Conservation (phyloP, 1,140 invertebrate genomes). For the Drosophila sp. region DNA sequence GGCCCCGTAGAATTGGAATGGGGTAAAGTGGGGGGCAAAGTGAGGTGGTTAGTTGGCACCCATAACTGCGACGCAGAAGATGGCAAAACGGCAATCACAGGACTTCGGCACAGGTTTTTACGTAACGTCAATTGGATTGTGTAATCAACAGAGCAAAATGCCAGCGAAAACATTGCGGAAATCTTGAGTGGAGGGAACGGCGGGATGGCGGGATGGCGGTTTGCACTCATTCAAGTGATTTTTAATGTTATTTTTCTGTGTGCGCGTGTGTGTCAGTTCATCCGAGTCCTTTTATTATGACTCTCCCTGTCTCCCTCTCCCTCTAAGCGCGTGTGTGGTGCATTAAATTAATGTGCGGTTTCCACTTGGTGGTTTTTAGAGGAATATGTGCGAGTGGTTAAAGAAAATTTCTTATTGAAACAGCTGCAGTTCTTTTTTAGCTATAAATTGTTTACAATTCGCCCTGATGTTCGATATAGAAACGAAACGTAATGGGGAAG, state of each 20-base stretch:
- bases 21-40: conserved; percentile 3
- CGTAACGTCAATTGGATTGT: conserved; percentile 72
- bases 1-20: conserved; percentile 28
- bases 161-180: not conserved
- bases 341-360: conserved; percentile 7
- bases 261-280: not conserved
- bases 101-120: conserved; percentile 63
- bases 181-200: not conserved
- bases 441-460: conserved; percentile 9
- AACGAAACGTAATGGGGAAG: not conserved
- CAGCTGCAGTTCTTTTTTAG: not conserved
- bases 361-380: not conserved
- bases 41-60: conserved; percentile 31
- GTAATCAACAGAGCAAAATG: conserved; percentile 50
- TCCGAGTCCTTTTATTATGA: conserved; percentile 39
- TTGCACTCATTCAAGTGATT: not conserved
- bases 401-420: not conserved
- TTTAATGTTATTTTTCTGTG: conserved; percentile 21
- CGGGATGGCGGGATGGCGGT: not conserved
- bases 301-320: not conserved
- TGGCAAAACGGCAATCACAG: conserved; percentile 46
- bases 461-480: not conserved
- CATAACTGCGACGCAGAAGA: conserved; percentile 58
- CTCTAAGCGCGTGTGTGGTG: not conserved
- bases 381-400: not conserved